Evolutionary conservation across 2,888 invertebrate genomes (phyloP), one percentile per base, ranked within the genome.

Genomic region (Synanthedon andrenaeformis): DNA sequence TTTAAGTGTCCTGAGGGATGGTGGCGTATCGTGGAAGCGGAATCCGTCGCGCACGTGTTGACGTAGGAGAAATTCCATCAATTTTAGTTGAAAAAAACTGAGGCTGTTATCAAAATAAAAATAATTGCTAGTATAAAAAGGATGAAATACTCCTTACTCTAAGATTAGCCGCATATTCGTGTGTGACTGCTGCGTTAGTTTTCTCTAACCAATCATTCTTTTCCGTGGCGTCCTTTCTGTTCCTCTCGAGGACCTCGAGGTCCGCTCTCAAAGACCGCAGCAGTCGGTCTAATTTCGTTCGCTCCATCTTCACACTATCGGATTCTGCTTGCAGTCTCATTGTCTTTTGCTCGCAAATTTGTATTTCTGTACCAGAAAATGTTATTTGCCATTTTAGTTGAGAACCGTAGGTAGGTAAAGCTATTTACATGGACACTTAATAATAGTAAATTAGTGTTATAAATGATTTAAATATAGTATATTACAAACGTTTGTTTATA

Each of bases 341-440:
- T 52, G 91, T 91, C 67, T 94, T 95, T 63, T 95, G 93, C 50
- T 93, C 92, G 74, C 94, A 90, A 54, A 95, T 85, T 66, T 87
- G 85, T 50, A 84, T 83, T 61, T 89, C 87, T 88, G 67, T 35
- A 35, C 10, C 35, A 35, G 35, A 35, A 1, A 62, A 60, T 13
- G 3, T 28, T 35, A 3, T 35, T 35, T 35, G 10, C 35, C 35
- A 10, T 35, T 35, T 35, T 10, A 35, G 6, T 51, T 51, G 52
- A 45, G 11, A 41, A 42, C 23, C 23, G 23, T 23, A 4, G 4
- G 23, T 8, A 2, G 28, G 8, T 35, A 35, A 35, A 6, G 6
- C 2, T 8, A 35, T 8, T 35, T 35, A 35, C 28, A 35, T 35
- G 1, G 6, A 28, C 28, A 35, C 28, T 35, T 35, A 35, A 35